A percentile compares a stretch with the other conserved stretches of the same genome.
Evolutionary conservation across 2,113 vertebrate species (phyloP).

Genomic region (Rana temporaria): DNA sequence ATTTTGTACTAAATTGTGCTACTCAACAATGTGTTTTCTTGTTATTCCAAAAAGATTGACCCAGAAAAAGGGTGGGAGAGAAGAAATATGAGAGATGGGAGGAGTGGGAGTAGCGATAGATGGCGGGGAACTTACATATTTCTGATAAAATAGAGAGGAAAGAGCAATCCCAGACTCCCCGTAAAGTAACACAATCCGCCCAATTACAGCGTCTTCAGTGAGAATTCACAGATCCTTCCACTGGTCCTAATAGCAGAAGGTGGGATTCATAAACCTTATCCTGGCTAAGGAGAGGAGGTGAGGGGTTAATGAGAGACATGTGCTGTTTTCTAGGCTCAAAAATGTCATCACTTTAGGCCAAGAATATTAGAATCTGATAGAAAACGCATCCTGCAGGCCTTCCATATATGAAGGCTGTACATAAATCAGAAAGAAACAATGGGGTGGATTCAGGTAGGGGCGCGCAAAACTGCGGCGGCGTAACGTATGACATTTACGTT

Average conservation of each 20-base stretch:
- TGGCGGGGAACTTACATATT: constrained; percentile 5
- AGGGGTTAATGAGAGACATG: constrained; percentile 52
- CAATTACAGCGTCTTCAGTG: constrained; percentile 29
- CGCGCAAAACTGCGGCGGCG: too few relatives aligned
- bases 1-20: too few relatives aligned
- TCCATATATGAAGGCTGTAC: background rate
- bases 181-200: constrained; percentile 18
- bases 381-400: background rate
- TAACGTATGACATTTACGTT: too few relatives aligned
- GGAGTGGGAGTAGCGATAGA: background rate
- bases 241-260: constrained; percentile 9
- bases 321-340: constrained; percentile 35
- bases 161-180: constrained; percentile 16
- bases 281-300: constrained; percentile 1
- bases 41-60: too few relatives aligned
- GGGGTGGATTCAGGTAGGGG: too few relatives aligned
- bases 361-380: background rate
- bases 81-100: background rate
- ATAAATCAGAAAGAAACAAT: background rate
- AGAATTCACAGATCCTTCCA: constrained; percentile 32
- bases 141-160: constrained; percentile 19
- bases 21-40: too few relatives aligned
- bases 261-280: constrained; percentile 6
- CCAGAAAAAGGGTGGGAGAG: background rate
- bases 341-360: constrained; percentile 34